Base-by-base conservation (phyloP, 1,140 invertebrate species). In the Subanguina moxae region DNA sequence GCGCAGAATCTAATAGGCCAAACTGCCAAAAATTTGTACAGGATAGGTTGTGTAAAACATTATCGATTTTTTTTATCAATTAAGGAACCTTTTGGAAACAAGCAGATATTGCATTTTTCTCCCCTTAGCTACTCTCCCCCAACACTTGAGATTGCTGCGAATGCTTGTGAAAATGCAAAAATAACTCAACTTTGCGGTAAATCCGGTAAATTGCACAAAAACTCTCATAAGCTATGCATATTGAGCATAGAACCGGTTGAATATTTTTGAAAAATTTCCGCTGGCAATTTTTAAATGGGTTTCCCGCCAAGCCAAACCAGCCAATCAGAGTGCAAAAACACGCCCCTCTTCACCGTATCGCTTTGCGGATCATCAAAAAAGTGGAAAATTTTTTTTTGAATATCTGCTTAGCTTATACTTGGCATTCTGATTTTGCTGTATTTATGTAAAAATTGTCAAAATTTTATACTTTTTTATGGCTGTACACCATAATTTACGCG, bases 261-360 rank as follows among this genome's bases (percentile, higher is more conserved):
- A 25, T 8, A 52, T 21, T 7, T 52, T 52, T 52, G 48, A 19
- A 52, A 52, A 52, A 52, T 52, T 52, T 52, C 48, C 48, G 48
- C 48, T 52, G 48, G 38, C 58, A 61, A 61, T 32, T 61, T 61
- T 30, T 21, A 61, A 61, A 21, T 32, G n/a, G n/a, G n/a, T 61
- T 61, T 30, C 58, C 58, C 19, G 19, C 58, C 19, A 61, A 61
- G 48, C 48, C n/a, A 52, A 32, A 21, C 38, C 58, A 43, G 58
- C 58, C 58, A 61, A 61, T 61, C 3, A 25, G 38, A 19, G 21
- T 21, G 28, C 28, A 19, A 19, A 21, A 21, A 19, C 19, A 21
- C 58, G 58, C 58, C 58, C 58, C 11, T 32, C 5, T 21, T 19
- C 19, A 32, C 58, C n/a, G 48, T 52, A 52, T 19, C 48, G 15